Evolutionary conservation across 2,888 invertebrate species (phyloP), one percentile per base, ranked within the genome.

Genomic region (Dicyrtoma fusca): DNA sequence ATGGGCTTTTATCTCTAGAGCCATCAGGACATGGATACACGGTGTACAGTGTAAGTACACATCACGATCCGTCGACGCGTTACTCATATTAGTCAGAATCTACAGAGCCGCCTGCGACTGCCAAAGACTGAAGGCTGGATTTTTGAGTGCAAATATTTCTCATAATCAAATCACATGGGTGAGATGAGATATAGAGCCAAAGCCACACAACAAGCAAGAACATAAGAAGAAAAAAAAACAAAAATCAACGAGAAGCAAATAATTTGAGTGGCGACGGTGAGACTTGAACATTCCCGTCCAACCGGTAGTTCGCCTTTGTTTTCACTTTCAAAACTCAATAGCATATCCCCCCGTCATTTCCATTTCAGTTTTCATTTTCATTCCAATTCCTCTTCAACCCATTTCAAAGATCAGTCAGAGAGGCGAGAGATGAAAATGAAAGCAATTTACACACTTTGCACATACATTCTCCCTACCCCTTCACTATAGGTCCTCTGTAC

Each of bases 241-340:
- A 44, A 42, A n/a, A 47, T 45, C 47, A 63, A 45, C 17, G 51
- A 21, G 51, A 53, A 53, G 13, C 11, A 59, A 69, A 57, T 47
- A 59, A 69, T 69, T 66, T 66, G 21, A 55, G 14, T 55, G 69
- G 69, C 69, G 69, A 69, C 66, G 66, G 17, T 42, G 42, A 55
- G 66, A 68, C 69, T 69, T 69, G 25, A 23, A 42, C 19, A 69
- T 69, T 69, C 69, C 47, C 14, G 69, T 69, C 61, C 25, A 69
- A 69, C 69, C 69, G 69, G 69, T 69, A 69, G 69, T 49, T 69
- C 53, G 42, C 55, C 19, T 53, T 51, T 55, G 34, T 17, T 66
- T 66, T 49, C 17, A 14, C 47, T 8, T 25, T 21, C 53, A 53
- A 19, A 25, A 13, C 19, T 10, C 13, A 59, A 59, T 13, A 59